These are phyloP conservation scores for Argyra leucocephala DNA, from an alignment of 2,888 invertebrate species.

Conservation along the genomic window DNA sequence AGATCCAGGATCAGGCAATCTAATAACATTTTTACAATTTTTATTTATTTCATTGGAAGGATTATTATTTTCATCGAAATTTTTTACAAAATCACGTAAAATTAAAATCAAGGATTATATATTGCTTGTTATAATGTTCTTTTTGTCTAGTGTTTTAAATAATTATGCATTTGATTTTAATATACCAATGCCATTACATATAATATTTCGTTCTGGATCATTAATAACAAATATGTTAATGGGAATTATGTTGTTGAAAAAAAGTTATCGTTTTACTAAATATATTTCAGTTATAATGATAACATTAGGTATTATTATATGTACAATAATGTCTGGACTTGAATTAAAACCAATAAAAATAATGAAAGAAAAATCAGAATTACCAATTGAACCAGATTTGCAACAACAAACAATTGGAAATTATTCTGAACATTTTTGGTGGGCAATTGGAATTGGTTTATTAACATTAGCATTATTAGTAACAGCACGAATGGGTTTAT, in stretches of 20 bases:
- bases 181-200: conserved; percentile 85
- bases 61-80: conserved; percentile 46
- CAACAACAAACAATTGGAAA: conserved; percentile 19
- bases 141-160: conserved; percentile 73
- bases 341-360: neutral
- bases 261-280: conserved; percentile 69
- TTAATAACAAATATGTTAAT: conserved; percentile 93
- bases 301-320: conserved; percentile 80
- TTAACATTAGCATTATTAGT: conserved; percentile 80
- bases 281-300: conserved; percentile 89
- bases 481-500: conserved; percentile 91
- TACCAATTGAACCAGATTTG: neutral
- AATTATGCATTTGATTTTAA: conserved; percentile 89
- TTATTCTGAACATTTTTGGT: conserved; percentile 48
- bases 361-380: neutral
- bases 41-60: conserved; percentile 76
- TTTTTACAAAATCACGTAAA: conserved; percentile 9
- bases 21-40: conserved; percentile 85
- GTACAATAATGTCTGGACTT: conserved; percentile 77
- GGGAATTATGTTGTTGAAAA: conserved; percentile 81
- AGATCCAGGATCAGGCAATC: conserved; percentile 78
- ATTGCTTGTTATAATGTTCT: conserved; percentile 69
- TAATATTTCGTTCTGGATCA: conserved; percentile 58
- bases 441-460: conserved; percentile 66
- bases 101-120: neutral